phyloP scores from a whole-genome alignment of 1,140 invertebrate genomes.

The Charaxes varanes region DNA sequence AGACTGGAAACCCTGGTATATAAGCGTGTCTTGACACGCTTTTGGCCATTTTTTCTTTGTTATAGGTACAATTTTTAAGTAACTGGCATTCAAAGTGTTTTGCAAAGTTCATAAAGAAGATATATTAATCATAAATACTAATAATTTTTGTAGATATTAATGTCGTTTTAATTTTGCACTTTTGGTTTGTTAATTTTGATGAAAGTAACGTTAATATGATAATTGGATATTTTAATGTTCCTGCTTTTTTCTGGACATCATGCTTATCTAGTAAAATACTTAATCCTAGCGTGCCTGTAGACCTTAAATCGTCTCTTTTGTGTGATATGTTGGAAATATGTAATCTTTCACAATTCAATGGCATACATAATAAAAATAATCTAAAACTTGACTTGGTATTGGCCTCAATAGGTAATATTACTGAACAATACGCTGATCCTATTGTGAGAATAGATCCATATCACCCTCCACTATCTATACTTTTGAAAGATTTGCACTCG shows the following conservation, averaged over 20 bases:
- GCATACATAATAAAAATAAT: not conserved
- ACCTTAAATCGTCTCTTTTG: not conserved
- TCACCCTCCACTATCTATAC: not conserved
- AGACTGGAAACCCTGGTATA: too few relatives aligned
- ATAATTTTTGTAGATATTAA: too few relatives aligned
- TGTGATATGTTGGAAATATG: not conserved
- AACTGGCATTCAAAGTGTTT: too few relatives aligned
- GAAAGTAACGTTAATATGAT: not conserved
- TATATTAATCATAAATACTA: too few relatives aligned
- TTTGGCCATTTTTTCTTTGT: too few relatives aligned
- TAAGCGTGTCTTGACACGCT: too few relatives aligned
- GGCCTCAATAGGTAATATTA: not conserved
- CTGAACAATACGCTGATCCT: not conserved
- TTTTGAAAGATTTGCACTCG: too few relatives aligned
- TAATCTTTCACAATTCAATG: not conserved
- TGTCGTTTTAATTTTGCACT: too few relatives aligned
- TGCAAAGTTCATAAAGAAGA: too few relatives aligned
- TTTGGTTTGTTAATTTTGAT: not conserved
- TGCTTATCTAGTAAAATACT: not conserved
- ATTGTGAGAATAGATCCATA: not conserved
- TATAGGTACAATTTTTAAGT: too few relatives aligned
- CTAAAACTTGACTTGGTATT: not conserved
- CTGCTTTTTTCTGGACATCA: not conserved
- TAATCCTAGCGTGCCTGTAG: not conserved
- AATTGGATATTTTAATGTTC: not conserved